Conservation (phyloP, 2,797 vertebrate genomes). For the Phylloscopus collybita region DNA sequence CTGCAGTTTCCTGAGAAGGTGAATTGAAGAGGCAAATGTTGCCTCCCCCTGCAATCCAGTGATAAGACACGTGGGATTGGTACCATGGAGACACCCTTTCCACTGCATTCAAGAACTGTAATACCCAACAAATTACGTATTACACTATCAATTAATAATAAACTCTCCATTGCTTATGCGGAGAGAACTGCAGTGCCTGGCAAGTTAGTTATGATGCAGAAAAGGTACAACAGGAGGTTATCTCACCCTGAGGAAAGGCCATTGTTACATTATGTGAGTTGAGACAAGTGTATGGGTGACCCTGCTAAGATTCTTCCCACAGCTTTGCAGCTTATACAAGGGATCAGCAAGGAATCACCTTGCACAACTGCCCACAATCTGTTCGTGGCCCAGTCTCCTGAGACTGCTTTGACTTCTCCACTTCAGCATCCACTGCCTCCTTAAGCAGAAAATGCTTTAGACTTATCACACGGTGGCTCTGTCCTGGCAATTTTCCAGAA, state of each 20-base stretch:
- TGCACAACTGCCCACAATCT: background rate
- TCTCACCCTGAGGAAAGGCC: background rate
- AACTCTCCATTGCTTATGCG: background rate
- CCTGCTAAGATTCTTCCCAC: background rate
- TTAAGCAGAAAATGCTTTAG: background rate
- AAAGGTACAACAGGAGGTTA: background rate
- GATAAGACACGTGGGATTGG: background rate
- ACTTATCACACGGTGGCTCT: background rate
- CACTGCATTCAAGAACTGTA: background rate
- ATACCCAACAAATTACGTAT: background rate
- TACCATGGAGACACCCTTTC: background rate
- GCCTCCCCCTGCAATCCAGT: background rate
- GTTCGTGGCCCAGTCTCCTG: background rate
- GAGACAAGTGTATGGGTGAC: no score
- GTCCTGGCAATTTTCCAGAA: background rate
- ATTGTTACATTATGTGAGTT: accelerated
- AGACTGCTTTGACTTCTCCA: background rate
- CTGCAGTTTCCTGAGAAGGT: background rate
- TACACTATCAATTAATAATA: background rate
- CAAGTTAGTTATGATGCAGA: background rate
- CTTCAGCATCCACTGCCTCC: background rate
- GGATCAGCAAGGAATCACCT: background rate
- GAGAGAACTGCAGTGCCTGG: background rate
- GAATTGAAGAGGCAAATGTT: accelerated
- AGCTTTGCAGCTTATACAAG: background rate